Percentiles rank a stretch among this genome's conserved stretches.
phyloP scores from a whole-genome alignment of 2,797 vertebrate genomes.

The Lepus townsendii region DNA sequence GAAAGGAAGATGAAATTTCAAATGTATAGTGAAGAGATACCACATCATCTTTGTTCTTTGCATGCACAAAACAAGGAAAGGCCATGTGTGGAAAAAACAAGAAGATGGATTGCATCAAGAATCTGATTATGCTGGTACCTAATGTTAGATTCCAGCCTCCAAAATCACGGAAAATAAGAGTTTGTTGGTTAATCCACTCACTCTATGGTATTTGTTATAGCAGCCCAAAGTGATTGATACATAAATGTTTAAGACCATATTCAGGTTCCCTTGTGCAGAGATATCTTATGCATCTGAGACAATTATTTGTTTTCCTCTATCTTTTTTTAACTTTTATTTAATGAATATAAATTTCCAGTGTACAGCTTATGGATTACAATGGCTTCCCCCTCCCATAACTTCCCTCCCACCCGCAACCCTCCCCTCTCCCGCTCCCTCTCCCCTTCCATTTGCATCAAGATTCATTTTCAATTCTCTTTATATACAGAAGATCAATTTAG shows the following conservation, averaged over 20 bases:
- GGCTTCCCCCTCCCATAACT: too few relatives aligned
- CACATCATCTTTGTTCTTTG: not conserved
- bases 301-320: not conserved
- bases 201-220: too few relatives aligned
- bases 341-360: too few relatives aligned
- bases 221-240: not conserved
- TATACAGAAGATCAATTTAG: too few relatives aligned
- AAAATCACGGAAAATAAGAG: not conserved
- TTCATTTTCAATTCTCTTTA: too few relatives aligned
- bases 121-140: not conserved
- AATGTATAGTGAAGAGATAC: not conserved
- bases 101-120: not conserved
- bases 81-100: not conserved
- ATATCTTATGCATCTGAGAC: not conserved
- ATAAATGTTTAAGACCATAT: not conserved
- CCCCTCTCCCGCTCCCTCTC: too few relatives aligned
- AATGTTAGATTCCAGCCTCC: not conserved
- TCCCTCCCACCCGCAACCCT: too few relatives aligned
- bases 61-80: not conserved
- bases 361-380: too few relatives aligned
- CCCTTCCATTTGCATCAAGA: too few relatives aligned
- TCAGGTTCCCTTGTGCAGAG: slow-evolving; percentile 16
- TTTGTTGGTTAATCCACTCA: not conserved
- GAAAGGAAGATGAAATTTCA: not conserved
- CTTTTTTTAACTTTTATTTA: not conserved